phyloP scores from a whole-genome alignment of 2,888 invertebrate species.

The Glaucopsyche alexis region DNA sequence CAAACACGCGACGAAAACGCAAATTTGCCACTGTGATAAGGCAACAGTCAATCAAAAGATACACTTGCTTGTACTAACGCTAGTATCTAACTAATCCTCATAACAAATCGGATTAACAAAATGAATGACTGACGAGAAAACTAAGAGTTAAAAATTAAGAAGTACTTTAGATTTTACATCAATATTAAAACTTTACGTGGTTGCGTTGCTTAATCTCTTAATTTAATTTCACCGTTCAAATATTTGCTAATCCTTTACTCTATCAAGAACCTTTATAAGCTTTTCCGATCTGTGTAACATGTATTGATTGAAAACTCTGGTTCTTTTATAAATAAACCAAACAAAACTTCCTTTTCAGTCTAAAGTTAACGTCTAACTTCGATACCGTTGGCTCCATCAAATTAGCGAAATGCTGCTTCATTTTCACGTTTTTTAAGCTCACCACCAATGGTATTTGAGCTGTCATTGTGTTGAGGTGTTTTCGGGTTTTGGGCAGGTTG shows the following conservation, averaged over 20 bases:
- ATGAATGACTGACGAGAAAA: too few relatives aligned
- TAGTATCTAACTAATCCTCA: too few relatives aligned
- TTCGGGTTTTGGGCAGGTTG: conserved; percentile 42
- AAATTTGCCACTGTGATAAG: too few relatives aligned
- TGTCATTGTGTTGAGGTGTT: conserved; percentile 38
- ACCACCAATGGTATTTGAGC: conserved; percentile 46
- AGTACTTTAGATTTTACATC: too few relatives aligned
- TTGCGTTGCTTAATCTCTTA: not conserved
- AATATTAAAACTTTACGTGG: too few relatives aligned
- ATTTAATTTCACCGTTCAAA: not conserved
- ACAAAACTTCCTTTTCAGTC: conserved; percentile 51
- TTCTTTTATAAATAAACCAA: conserved; percentile 22
- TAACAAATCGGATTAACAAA: too few relatives aligned
- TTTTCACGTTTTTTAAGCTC: conserved; percentile 49
- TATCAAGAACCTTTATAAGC: not conserved
- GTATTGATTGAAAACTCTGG: conserved; percentile 19
- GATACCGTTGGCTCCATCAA: conserved; percentile 57
- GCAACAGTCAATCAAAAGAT: too few relatives aligned
- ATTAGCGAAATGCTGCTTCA: conserved; percentile 57
- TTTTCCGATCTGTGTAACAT: conserved; percentile 5
- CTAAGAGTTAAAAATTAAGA: too few relatives aligned
- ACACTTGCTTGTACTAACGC: too few relatives aligned
- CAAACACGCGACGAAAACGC: too few relatives aligned
- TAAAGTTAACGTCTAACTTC: conserved; percentile 61
- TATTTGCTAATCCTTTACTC: conserved; percentile 1